Percentiles rank a stretch among this genome's conserved stretches.
These are phyloP conservation scores for Antechinus stuartii DNA, from an alignment of 2,113 vertebrate species.

Conservation along the genomic window DNA sequence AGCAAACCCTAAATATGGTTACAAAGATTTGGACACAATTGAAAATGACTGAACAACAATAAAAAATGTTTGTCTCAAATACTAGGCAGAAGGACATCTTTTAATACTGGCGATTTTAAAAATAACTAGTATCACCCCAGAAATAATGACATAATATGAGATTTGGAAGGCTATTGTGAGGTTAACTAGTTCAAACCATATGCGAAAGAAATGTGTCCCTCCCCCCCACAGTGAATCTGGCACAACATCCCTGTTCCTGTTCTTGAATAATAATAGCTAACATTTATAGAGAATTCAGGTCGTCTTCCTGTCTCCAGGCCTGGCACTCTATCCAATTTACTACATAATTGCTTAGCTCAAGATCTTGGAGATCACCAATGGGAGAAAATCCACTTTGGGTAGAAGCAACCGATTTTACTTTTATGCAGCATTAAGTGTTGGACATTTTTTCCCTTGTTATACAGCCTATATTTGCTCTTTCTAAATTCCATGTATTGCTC, in stretches of 20 bases:
- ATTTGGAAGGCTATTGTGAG: background rate
- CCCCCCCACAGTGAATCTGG: background rate
- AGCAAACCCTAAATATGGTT: background rate
- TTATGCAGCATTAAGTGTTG: background rate
- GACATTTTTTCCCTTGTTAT: background rate
- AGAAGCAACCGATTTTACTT: background rate
- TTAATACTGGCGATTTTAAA: background rate
- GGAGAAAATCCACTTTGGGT: background rate
- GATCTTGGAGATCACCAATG: background rate
- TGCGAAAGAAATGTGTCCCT: background rate
- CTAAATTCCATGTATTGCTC: background rate
- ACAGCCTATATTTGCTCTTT: background rate
- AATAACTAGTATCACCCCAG: background rate
- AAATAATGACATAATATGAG: background rate
- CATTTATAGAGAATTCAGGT: background rate
- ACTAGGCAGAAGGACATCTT: background rate
- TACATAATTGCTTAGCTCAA: background rate
- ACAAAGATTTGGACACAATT: background rate
- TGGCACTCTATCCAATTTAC: background rate
- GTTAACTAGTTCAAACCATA: background rate
- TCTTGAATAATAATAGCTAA: background rate
- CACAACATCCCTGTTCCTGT: background rate
- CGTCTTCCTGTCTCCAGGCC: background rate
- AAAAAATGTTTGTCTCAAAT: background rate
- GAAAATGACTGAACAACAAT: background rate